phyloP scores from a whole-genome alignment of 2,113 vertebrate genomes.

The Nematolebias whitei region DNA sequence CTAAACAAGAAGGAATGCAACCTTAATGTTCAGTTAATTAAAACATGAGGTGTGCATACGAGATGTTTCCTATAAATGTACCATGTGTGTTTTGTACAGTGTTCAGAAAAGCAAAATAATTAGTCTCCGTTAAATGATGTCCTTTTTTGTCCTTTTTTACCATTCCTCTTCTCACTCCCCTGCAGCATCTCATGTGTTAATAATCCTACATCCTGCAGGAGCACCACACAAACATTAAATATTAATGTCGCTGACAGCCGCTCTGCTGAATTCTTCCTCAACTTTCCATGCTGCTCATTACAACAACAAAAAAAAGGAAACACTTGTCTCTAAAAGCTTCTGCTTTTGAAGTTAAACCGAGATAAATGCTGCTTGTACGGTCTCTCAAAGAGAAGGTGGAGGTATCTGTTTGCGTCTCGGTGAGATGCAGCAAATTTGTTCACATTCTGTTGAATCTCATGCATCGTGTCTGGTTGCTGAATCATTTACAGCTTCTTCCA shows the following conservation, averaged over 20 bases:
- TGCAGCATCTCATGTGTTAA: conserved; percentile 39
- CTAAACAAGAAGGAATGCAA: too few species aligned
- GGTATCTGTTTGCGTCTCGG: conserved; percentile 6
- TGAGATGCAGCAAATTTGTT: conserved; percentile 14
- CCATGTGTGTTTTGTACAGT: not conserved
- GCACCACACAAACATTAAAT: conserved; percentile 54
- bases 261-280: conserved; percentile 39
- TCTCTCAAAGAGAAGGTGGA: conserved; percentile 20
- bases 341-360: conserved; percentile 19
- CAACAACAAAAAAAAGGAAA: not conserved
- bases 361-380: not conserved
- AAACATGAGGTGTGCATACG: too few species aligned
- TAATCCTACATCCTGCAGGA: conserved; percentile 33
- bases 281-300: conserved; percentile 36
- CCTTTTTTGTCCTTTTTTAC: too few species aligned
- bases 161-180: not conserved
- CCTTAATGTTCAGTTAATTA: conserved; percentile 11
- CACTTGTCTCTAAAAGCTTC: conserved; percentile 39
- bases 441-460: conserved; percentile 17
- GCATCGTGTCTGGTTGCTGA: not conserved
- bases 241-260: conserved; percentile 60
- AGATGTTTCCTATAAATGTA: not conserved
- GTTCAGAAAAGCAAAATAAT: too few species aligned
- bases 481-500: conserved; percentile 5
- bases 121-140: too few species aligned